phyloP scores from a whole-genome alignment of 2,888 invertebrate genomes.

The Asteroscopus sphinx region DNA sequence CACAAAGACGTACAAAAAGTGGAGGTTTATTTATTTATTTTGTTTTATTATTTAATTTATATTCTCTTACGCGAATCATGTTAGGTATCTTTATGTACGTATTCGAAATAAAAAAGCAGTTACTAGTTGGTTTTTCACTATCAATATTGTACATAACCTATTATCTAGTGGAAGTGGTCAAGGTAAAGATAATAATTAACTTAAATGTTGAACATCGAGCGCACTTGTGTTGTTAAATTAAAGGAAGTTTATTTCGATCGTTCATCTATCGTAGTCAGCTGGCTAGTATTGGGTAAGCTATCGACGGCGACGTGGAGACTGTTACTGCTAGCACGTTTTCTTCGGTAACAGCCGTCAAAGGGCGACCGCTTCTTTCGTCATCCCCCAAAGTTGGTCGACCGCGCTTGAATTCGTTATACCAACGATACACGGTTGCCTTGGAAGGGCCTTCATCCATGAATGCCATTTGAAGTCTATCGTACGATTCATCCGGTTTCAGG shows the following conservation, averaged over 20 bases:
- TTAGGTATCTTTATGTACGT: slow-evolving; percentile 73
- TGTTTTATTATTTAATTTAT: slow-evolving; percentile 53
- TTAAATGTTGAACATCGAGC: slow-evolving; percentile 16
- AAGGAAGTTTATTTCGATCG: not conserved
- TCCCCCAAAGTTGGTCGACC: no score
- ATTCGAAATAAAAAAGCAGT: slow-evolving; percentile 90
- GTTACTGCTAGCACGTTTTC: no score
- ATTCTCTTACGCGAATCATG: slow-evolving; percentile 61
- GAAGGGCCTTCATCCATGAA: no score
- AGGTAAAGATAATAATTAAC: slow-evolving; percentile 90
- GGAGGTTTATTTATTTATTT: slow-evolving; percentile 54
- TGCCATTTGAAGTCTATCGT: no score
- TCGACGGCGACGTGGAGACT: not conserved
- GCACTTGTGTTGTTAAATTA: not conserved
- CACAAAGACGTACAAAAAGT: no score
- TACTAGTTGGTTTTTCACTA: slow-evolving; percentile 90
- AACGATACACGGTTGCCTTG: no score
- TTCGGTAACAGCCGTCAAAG: no score
- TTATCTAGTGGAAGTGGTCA: slow-evolving; percentile 93
- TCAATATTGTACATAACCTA: slow-evolving; percentile 91
- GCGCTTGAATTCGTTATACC: no score
- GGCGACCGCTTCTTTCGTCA: no score
- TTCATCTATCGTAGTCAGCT: no score
- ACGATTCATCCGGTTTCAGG: no score
- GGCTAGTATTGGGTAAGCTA: not conserved